A percentile compares a stretch with the other conserved stretches of the same genome.
Conservation (phyloP, 92 coral and sea anemone species). For the Nematostella vectensis region DNA sequence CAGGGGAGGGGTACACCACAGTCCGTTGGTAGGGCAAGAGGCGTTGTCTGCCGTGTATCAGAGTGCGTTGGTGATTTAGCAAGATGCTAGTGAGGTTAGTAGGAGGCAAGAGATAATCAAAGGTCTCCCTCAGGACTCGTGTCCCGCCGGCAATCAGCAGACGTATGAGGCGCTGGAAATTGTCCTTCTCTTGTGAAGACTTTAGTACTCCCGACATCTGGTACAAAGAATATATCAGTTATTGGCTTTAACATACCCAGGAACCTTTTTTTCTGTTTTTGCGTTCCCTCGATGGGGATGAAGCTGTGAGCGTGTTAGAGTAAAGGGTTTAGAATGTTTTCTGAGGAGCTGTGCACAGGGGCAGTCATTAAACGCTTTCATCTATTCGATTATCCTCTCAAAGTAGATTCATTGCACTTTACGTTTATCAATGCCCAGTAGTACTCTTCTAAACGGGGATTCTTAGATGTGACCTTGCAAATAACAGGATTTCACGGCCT, state of each 20-base stretch:
- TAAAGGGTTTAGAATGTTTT: too few relatives aligned
- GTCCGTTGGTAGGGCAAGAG: constrained; percentile 1
- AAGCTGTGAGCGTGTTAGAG: too few relatives aligned
- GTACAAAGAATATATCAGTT: neutral
- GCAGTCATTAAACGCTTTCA: too few relatives aligned
- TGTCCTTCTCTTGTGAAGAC: constrained; percentile 19
- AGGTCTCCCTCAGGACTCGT: constrained; percentile 18
- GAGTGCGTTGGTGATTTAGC: too few relatives aligned
- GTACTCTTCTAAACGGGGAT: too few relatives aligned
- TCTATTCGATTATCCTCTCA: too few relatives aligned
- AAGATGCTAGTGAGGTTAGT: constrained; percentile 15
- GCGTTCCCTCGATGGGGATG: neutral
- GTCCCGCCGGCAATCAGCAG: constrained; percentile 37
- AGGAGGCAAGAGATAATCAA: constrained; percentile 26
- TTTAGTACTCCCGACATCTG: constrained; percentile 4
- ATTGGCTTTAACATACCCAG: neutral
- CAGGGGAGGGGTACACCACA: constrained; percentile 27
- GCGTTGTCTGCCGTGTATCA: too few relatives aligned
- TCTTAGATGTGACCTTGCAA: too few relatives aligned
- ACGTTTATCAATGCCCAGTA: too few relatives aligned
- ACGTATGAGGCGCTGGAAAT: constrained; percentile 28
- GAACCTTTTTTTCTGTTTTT: neutral
- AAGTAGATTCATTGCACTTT: too few relatives aligned
- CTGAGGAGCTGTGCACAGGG: too few relatives aligned
- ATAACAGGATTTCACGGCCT: too few relatives aligned